Evolutionary conservation across 2,113 vertebrate genomes (phyloP), one percentile per base, ranked within the genome.

Genomic region (Esox niger): DNA sequence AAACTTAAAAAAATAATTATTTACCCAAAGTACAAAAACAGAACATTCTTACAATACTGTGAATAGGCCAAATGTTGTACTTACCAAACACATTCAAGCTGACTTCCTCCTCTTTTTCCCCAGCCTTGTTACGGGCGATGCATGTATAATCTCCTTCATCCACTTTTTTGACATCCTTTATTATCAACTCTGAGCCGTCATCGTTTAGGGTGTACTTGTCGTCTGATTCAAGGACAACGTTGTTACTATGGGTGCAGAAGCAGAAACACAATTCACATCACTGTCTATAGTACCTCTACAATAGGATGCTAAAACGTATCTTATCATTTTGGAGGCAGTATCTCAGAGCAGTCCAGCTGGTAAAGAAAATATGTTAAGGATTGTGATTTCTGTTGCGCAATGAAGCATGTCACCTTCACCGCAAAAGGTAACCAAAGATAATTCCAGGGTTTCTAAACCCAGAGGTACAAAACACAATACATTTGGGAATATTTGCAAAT

Each of bases 81-180:
- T 93, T 90, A 99, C 97, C 96, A 0, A 98, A 99, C 73, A 99
- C 97, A 77, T 95, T 97, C 84, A 99, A 94, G 79, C 94, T 93
- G 86, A 99, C 93, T 79, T 94, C 95, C 23, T 93, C 91, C 0
- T 91, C 88, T 21, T 92, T 94, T 79, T 95, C 90, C 0, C 97
- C 97, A 0, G 97, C 97, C 86, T 99, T 99, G 90, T 99, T 99
- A 87, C 91, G 93, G 0, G 97, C 97, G 0, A 94, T 94, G 87
- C 97, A 99, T 74, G 91, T 80, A 38, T 99, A 99, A 81, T 98
- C 96, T 1, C 96, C 95, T 75, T 98, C 95, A 0, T 99, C 97
- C 1, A 90, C 87, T 88, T 99, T 98, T 30, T 91, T 93, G 79
- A 99, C 94, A 9, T 87, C 91, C 73, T 83, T 90, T 84, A 99